Evolutionary conservation across 2,113 vertebrate genomes (phyloP), one percentile per base, ranked within the genome.

Genomic region (Lipotes vexillifer): DNA sequence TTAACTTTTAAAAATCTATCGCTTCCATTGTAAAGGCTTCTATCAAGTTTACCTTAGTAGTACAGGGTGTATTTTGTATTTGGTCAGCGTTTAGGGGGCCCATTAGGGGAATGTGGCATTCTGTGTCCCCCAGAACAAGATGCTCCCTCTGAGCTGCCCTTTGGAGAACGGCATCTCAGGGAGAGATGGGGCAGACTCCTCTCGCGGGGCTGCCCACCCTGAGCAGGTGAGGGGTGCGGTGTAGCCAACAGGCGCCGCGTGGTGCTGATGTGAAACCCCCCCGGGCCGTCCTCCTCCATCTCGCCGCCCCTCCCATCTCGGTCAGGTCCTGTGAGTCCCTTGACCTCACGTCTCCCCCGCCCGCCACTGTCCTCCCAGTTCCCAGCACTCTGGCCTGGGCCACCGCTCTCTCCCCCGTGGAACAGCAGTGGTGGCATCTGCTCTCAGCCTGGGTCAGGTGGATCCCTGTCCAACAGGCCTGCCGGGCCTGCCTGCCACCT

Each of bases 291-390:
- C 27, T 1, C 44, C 20, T 10, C 38, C 21, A 10, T 27, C 25
- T 5, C 1, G 8, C 29, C 21, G 4, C 0, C 0, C 2, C 55
- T 0, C 1, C 31, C 27, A 0, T 13, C 18, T 5, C 33, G 1
- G 8, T 8, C 57, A 4, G 4, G 29, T 36, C 90, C 66, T 13
- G 5, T 1, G 63, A 38, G 68, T 23, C 27, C 25, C 44, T 25
- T 6, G 2, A 5, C n/a, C 20, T n/a, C 8, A 0, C 0, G 92
- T 68, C 83, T 44, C 49, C 59, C 46, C 9, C 9, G 12, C 49
- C 3, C 7, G 72, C 11, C 10, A 0, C 61, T 44, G 65, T 21
- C 29, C 46, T 80, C 59, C 46, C 6, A 10, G 23, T 8, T 17
- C 49, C 69, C 20, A 41, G 91, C 27, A 27, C 61, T 15, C 20